These are phyloP conservation scores for Chironomus tentans DNA, from an alignment of 2,888 invertebrate genomes.

Conservation along the genomic window DNA sequence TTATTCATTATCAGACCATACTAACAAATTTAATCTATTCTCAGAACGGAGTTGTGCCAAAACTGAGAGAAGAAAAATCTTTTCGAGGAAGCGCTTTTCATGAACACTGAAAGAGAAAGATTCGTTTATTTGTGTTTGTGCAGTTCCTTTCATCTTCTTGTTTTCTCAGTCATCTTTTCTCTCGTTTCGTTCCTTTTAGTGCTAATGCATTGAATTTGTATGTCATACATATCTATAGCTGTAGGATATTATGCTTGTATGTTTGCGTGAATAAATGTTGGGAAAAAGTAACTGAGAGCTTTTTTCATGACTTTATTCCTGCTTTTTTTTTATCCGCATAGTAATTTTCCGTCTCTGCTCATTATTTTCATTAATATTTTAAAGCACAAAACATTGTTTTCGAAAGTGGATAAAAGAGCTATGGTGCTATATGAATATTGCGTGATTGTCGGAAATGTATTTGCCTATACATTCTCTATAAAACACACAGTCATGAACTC, in stretches of 20 bases:
- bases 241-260: background rate
- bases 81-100: background rate
- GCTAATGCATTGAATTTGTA: background rate
- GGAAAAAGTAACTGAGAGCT: background rate
- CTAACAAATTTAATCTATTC: no score
- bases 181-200: background rate
- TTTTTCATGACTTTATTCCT: background rate
- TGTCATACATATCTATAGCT: background rate
- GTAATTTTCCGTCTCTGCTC: conserved; percentile 20
- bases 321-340: conserved; percentile 12
- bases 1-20: no score
- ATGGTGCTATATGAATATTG: conserved; percentile 11
- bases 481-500: no score
- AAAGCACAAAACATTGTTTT: background rate
- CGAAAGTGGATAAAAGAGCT: background rate
- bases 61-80: no score
- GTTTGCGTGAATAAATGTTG: background rate
- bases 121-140: background rate
- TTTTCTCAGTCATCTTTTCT: background rate
- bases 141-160: background rate
- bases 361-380: conserved; percentile 24
- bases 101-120: background rate
- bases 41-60: no score
- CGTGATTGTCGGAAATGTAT: conserved; percentile 22
- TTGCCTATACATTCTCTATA: no score